Percentiles rank a stretch among this genome's conserved stretches.
Evolutionary conservation across 2,797 vertebrate species (phyloP).

Genomic region (Semaprochilodus insignis): DNA sequence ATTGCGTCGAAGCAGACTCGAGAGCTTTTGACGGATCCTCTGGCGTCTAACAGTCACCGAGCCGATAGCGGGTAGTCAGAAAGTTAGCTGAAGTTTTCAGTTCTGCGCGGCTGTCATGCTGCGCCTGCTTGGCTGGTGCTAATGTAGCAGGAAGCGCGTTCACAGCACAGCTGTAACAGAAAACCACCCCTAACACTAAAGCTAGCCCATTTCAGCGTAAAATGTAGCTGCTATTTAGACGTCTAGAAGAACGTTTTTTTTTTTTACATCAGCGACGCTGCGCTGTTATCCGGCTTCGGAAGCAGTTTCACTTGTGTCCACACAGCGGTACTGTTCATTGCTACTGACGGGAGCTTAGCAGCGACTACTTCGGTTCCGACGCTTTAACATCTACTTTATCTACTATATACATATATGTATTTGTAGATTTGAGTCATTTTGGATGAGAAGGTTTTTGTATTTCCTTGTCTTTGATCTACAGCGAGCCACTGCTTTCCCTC

Average conservation of each 20-base stretch:
- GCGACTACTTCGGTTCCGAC: constrained; percentile 4
- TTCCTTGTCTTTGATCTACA: neutral
- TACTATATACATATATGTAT: no score
- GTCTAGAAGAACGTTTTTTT: neutral
- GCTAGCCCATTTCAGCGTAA: no score
- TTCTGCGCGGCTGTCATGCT: neutral
- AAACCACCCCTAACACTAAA: neutral
- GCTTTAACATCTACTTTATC: constrained; percentile 1
- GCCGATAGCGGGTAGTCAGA: neutral
- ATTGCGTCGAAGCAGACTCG: neutral
- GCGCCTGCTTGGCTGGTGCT: constrained; percentile 36
- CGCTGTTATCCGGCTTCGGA: constrained; percentile 67
- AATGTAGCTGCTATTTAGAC: neutral
- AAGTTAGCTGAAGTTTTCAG: constrained; percentile 31
- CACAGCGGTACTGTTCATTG: constrained; percentile 86
- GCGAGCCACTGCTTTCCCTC: neutral
- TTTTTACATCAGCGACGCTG: neutral
- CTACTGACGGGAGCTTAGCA: constrained; percentile 62
- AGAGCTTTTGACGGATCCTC: neutral
- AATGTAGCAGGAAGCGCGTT: constrained; percentile 3
- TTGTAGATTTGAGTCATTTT: neutral
- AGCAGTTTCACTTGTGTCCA: constrained; percentile 80
- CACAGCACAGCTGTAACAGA: neutral
- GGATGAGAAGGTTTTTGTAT: neutral
- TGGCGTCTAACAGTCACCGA: neutral